These are phyloP conservation scores for Syritta pipiens DNA, from an alignment of 2,888 invertebrate genomes.

Conservation along the genomic window DNA sequence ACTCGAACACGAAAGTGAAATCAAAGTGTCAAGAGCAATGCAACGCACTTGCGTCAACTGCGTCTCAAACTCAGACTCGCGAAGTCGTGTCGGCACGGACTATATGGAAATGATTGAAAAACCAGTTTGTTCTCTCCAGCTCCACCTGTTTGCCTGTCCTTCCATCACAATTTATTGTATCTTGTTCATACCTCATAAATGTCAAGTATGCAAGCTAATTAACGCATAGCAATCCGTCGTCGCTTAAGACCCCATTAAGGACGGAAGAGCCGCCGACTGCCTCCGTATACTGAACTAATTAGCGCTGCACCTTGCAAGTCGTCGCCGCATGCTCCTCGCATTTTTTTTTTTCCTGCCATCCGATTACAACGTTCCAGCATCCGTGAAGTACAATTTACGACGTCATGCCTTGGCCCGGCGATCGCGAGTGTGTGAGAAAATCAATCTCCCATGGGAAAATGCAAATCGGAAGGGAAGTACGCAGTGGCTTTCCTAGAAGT, in stretches of 20 bases:
- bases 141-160: neutral
- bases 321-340: slow-evolving; percentile 5
- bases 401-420: slow-evolving; percentile 13
- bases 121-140: neutral
- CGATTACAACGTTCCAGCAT: slow-evolving; percentile 22
- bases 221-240: slow-evolving; percentile 25
- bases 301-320: slow-evolving; percentile 47
- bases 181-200: slow-evolving; percentile 41
- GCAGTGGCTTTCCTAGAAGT: slow-evolving; percentile 17
- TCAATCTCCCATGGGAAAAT: slow-evolving; percentile 55
- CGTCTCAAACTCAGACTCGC: neutral
- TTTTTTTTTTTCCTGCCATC: slow-evolving; percentile 7
- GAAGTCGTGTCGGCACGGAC: neutral
- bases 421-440: slow-evolving; percentile 48
- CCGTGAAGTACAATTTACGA: slow-evolving; percentile 19
- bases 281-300: slow-evolving; percentile 45
- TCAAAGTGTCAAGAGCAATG: slow-evolving; percentile 3
- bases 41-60: neutral
- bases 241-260: slow-evolving; percentile 5
- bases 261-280: slow-evolving; percentile 47
- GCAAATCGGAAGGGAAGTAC: slow-evolving; percentile 9
- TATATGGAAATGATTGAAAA: neutral
- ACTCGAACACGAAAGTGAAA: neutral
- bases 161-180: slow-evolving; percentile 23
- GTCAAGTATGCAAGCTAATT: slow-evolving; percentile 46